Evolutionary conservation across 2,797 vertebrate genomes (phyloP).

Genomic region (Vireo griseus): DNA sequence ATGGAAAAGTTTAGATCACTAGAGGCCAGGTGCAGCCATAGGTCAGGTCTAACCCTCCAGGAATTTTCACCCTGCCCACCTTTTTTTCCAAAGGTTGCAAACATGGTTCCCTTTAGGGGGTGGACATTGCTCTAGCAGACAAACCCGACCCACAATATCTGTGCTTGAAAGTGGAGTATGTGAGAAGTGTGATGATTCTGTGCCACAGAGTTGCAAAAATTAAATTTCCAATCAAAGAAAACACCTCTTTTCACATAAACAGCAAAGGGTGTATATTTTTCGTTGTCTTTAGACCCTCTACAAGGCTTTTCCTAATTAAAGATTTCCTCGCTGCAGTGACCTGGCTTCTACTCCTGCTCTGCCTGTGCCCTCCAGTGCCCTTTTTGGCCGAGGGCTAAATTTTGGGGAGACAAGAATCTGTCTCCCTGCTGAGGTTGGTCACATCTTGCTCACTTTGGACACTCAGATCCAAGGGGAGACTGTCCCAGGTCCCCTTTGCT

Average conservation of each 20-base stretch:
- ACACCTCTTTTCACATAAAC: background rate
- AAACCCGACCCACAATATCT: background rate
- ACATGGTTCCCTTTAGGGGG: fast-evolving
- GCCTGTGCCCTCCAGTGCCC: background rate
- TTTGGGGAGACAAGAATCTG: background rate
- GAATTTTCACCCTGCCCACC: background rate
- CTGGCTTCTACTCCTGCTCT: background rate
- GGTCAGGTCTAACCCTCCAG: background rate
- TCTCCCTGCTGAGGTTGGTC: background rate
- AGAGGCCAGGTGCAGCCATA: background rate
- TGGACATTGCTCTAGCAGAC: background rate
- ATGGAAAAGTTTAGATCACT: background rate
- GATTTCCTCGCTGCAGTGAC: background rate
- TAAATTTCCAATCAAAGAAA: background rate
- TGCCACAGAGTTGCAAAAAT: background rate
- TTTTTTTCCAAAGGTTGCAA: background rate
- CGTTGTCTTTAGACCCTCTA: background rate
- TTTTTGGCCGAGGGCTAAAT: background rate
- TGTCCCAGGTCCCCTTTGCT: background rate
- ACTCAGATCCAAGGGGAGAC: background rate
- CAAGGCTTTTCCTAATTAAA: background rate
- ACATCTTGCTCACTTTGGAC: background rate
- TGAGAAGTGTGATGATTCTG: background rate
- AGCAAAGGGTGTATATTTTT: background rate
- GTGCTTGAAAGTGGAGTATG: background rate